Evolutionary conservation across 2,888 invertebrate genomes (phyloP).

Genomic region (Polydrusus tereticollis): DNA sequence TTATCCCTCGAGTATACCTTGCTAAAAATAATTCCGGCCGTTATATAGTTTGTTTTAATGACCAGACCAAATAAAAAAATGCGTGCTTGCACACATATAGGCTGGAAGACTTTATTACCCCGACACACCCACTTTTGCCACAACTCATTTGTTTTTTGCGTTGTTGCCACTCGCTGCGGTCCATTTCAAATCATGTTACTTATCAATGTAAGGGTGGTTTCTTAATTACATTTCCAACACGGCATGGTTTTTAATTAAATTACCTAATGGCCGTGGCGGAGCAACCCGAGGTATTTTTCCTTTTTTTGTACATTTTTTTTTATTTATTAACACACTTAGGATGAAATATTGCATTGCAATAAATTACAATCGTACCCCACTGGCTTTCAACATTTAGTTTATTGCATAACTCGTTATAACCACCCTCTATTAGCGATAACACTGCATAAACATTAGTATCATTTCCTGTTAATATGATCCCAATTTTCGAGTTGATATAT

Average conservation of each 20-base stretch:
- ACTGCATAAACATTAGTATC: too few species aligned
- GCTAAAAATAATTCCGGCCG: conserved; percentile 20
- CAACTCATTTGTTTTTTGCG: conserved; percentile 61
- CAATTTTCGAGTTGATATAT: too few species aligned
- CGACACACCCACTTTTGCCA: conserved; percentile 60
- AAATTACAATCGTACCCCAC: not conserved
- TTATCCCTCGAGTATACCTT: conserved; percentile 23
- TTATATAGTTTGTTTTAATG: conserved; percentile 48
- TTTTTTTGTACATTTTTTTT: conserved; percentile 8
- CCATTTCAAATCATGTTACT: conserved; percentile 50
- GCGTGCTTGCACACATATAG: conserved; percentile 49
- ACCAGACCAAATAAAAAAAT: conserved; percentile 38
- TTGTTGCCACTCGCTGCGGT: conserved; percentile 42
- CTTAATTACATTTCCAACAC: conserved; percentile 52
- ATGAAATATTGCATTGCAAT: not conserved
- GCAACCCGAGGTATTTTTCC: conserved; percentile 1
- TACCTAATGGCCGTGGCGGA: conserved; percentile 40
- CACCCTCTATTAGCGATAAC: too few species aligned
- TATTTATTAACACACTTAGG: not conserved
- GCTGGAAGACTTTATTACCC: conserved; percentile 57
- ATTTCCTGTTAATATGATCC: too few species aligned
- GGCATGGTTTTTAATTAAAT: conserved; percentile 48
- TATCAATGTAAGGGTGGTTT: conserved; percentile 54
- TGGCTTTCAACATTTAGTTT: too few species aligned
- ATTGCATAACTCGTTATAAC: too few species aligned